These are phyloP conservation scores for Ascaphus truei DNA, from an alignment of 2,113 vertebrate species.

Conservation along the genomic window DNA sequence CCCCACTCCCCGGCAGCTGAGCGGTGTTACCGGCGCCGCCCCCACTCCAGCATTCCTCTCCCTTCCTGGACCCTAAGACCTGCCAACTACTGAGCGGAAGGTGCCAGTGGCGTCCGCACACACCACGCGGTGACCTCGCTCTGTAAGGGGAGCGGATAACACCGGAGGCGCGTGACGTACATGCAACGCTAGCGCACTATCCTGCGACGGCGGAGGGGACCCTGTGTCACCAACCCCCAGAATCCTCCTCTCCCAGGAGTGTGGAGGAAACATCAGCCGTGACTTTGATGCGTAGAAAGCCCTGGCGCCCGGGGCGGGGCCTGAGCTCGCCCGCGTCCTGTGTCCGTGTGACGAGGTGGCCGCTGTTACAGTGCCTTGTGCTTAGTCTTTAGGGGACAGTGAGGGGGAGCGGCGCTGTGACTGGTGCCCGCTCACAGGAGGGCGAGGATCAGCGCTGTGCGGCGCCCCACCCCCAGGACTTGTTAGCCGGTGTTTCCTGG, in stretches of 20 bases:
- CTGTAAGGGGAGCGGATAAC: constrained; percentile 13
- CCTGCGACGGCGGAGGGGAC: background rate
- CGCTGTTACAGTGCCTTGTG: constrained; percentile 33
- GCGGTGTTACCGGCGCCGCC: constrained; percentile 37
- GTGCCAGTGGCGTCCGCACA: background rate
- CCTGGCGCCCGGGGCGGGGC: too few relatives aligned
- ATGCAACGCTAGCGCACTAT: constrained; percentile 26
- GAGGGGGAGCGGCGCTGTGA: too few relatives aligned
- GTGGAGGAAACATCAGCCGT: constrained; percentile 21
- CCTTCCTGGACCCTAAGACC: constrained; percentile 14
- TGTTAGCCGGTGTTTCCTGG: too few relatives aligned
- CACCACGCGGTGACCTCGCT: background rate
- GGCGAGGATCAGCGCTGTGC: too few relatives aligned
- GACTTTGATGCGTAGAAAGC: background rate
- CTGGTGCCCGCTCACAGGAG: too few relatives aligned
- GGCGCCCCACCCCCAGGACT: too few relatives aligned
- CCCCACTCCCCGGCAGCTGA: too few relatives aligned
- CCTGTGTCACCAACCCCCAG: constrained; percentile 2
- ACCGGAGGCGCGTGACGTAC: too few relatives aligned
- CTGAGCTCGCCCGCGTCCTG: background rate
- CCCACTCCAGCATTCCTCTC: background rate
- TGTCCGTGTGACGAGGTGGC: constrained; percentile 15
- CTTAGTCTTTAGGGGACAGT: background rate
- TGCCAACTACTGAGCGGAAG: constrained; percentile 7
- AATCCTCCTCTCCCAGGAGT: background rate